Conservation (phyloP, 2,113 vertebrate species). For the Abramis brama region DNA sequence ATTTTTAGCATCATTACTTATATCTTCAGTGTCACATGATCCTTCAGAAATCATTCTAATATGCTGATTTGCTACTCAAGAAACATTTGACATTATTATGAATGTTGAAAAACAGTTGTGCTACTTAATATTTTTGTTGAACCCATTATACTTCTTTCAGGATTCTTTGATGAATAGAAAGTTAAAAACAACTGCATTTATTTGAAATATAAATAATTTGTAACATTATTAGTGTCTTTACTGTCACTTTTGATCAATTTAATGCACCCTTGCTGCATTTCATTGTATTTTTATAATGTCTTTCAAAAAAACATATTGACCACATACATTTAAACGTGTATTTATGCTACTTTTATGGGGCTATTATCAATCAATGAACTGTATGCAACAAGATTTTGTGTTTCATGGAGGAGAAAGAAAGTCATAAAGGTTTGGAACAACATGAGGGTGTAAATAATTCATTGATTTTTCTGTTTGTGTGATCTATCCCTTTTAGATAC, state of each 20-base stretch:
- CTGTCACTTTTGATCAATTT: neutral
- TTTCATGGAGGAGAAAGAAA: neutral
- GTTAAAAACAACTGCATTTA: too few relatives aligned
- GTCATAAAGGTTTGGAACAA: neutral
- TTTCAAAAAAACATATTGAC: neutral
- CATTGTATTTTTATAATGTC: too few relatives aligned
- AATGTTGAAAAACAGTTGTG: too few relatives aligned
- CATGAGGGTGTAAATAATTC: neutral
- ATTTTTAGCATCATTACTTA: too few relatives aligned
- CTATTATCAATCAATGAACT: neutral
- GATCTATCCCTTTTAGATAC: neutral
- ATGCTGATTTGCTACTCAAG: too few relatives aligned
- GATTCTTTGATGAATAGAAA: too few relatives aligned
- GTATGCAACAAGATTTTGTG: neutral
- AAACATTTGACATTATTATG: too few relatives aligned
- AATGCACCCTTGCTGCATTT: neutral
- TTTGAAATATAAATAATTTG: neutral
- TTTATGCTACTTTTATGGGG: neutral
- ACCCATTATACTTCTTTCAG: too few relatives aligned
- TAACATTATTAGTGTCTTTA: neutral
- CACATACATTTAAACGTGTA: neutral
- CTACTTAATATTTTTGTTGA: too few relatives aligned
- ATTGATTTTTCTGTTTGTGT: neutral
- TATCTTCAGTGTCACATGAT: too few relatives aligned
- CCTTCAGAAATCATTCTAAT: too few relatives aligned